phyloP scores from a whole-genome alignment of 1,140 invertebrate genomes.

The Meloidogyne exigua region DNA sequence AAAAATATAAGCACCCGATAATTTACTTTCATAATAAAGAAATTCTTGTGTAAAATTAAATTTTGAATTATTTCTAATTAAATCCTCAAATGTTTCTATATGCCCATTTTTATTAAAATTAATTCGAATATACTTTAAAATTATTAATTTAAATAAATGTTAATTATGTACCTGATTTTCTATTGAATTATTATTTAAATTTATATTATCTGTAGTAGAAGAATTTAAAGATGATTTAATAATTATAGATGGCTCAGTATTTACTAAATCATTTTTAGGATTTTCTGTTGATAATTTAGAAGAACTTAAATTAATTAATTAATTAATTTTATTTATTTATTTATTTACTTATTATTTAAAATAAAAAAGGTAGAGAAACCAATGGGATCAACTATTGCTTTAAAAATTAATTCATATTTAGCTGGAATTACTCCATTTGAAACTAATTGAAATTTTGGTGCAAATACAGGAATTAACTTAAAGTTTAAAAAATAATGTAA shows the following conservation, averaged over 20 bases:
- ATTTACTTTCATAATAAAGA: conserved; percentile 14
- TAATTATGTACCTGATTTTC: not conserved
- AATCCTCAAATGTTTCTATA: conserved; percentile 25
- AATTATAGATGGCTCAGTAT: too few relatives aligned
- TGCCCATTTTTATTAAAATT: conserved; percentile 28
- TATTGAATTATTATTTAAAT: too few relatives aligned
- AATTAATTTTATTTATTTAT: not conserved
- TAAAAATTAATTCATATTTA: conserved; percentile 17
- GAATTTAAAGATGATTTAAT: too few relatives aligned
- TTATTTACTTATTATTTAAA: not conserved
- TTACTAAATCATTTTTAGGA: not conserved
- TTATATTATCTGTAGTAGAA: too few relatives aligned
- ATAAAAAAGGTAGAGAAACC: conserved; percentile 26
- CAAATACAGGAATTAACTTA: not conserved
- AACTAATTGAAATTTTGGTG: not conserved
- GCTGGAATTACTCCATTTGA: not conserved
- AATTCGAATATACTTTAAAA: conserved; percentile 25
- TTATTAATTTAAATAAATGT: not conserved
- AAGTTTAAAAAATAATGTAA: not conserved
- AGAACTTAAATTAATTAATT: not conserved
- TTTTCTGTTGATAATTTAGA: not conserved
- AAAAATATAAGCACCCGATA: conserved; percentile 64
- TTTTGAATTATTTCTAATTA: conserved; percentile 14
- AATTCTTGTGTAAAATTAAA: conserved; percentile 30
- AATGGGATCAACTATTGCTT: conserved; percentile 1